Percentiles rank a stretch among this genome's conserved stretches.
These are phyloP conservation scores for Euzophera pinguis DNA, from an alignment of 2,888 invertebrate genomes.

Conservation along the genomic window DNA sequence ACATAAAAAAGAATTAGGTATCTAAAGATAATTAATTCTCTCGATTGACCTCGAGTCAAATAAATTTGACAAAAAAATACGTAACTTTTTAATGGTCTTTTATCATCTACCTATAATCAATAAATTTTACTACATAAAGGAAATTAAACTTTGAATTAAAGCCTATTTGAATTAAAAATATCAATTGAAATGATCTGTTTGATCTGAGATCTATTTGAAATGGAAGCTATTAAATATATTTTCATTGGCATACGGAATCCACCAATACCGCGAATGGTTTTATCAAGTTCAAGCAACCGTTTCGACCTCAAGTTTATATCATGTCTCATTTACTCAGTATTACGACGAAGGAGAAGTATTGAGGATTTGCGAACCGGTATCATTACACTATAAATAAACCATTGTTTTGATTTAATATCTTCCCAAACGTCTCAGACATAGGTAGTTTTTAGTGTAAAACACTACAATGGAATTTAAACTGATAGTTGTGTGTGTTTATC, in stretches of 20 bases:
- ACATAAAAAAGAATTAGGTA: too few relatives aligned
- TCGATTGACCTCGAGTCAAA: too few relatives aligned
- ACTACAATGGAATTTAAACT: neutral
- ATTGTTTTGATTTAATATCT: neutral
- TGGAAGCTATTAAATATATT: too few relatives aligned
- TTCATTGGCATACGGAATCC: neutral
- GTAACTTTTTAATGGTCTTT: neutral
- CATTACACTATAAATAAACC: neutral
- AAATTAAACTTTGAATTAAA: too few relatives aligned
- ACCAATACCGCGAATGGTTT: neutral
- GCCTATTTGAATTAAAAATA: neutral
- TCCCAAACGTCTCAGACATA: neutral
- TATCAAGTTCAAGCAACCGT: conserved; percentile 2
- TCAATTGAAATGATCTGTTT: neutral
- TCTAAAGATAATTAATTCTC: neutral
- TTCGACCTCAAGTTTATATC: neutral
- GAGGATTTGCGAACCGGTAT: neutral
- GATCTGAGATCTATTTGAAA: too few relatives aligned
- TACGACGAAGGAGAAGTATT: neutral
- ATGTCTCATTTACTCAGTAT: neutral
- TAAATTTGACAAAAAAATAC: neutral
- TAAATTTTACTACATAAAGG: too few relatives aligned
- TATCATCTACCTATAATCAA: too few relatives aligned
- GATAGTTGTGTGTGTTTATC: neutral
- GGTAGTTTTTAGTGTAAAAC: neutral